Evolutionary conservation across 2,113 vertebrate species (phyloP), one percentile per base, ranked within the genome.

Genomic region (Triplophysa rosa): DNA sequence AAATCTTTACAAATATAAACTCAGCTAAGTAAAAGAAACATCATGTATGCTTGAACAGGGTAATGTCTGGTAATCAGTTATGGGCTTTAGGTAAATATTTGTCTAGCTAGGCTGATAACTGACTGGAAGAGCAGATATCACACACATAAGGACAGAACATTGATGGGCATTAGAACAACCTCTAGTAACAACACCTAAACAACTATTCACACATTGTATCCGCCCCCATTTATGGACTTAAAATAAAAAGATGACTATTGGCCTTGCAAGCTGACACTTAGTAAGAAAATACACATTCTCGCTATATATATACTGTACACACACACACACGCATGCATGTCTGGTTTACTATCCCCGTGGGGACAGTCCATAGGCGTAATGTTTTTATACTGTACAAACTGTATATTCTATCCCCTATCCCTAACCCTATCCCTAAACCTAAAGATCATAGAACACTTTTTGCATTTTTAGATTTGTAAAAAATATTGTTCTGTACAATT

Each of bases 51-150:
- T 85, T 80, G 13, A 65, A 49, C 24, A 33, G 23, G n/a, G 40
- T 33, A 12, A 11, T 47, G 29, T 23, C 29, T 6, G 21, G 42
- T 67, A 81, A 83, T 85, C 62, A 71, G 49, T 83, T 67, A 79
- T 67, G 73, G 63, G 49, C 81, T 33, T 37, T 84, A 40, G 47
- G 58, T 84, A 76, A 85, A 78, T 82, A 79, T 89, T 87, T 85
- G 54, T 29, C 79, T 68, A 72, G 68, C 69, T 52, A 12, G 42
- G 65, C 76, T 52, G 61, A 61, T 56, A 80, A 58, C 70, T 58
- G n/a, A 49, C 7, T 26, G 33, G 33, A 29, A 49, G 12, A 59
- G 58, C 4, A 13, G 62, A 77, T 84, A 58, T 47, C 21, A 2
- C 70, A 40, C 19, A 33, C n/a, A 23, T n/a, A 37, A 37, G 29